Conservation (phyloP, 2,113 vertebrate genomes). For the Larimichthys crocea region DNA sequence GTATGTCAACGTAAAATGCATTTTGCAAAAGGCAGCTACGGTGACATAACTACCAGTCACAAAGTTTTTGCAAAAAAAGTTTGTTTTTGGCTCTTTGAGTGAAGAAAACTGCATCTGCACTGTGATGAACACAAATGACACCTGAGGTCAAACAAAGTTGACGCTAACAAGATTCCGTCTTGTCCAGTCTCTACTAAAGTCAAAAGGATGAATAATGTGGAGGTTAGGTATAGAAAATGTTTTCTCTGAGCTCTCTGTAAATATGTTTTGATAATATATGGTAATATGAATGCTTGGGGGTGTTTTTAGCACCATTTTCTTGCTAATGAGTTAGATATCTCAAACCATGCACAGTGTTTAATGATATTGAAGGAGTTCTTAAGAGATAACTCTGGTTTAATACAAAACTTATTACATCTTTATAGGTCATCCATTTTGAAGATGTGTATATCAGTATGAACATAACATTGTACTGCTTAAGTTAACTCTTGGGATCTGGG, state of each 20-base stretch:
- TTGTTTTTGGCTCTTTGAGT: not conserved
- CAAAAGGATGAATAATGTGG: slow-evolving; percentile 20
- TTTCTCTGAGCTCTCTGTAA: not conserved
- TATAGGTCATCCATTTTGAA: not conserved
- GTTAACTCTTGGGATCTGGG: not conserved
- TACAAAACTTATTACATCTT: no score
- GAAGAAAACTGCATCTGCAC: not conserved
- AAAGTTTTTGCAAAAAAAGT: not conserved
- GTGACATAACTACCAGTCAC: not conserved
- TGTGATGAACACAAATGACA: slow-evolving; percentile 1
- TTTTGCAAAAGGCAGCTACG: not conserved
- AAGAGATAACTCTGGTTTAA: not conserved
- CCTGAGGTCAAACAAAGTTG: slow-evolving; percentile 31
- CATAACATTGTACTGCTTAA: not conserved
- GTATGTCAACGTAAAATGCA: not conserved
- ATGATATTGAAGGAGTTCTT: no score
- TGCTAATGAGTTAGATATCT: not conserved
- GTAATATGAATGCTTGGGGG: not conserved
- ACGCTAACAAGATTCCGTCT: not conserved
- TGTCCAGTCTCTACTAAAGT: not conserved
- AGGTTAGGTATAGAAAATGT: not conserved
- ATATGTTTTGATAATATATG: no score
- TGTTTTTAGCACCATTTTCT: not conserved
- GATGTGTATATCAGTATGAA: not conserved
- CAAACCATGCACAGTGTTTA: no score